phyloP scores from a whole-genome alignment of 2,888 invertebrate genomes.

The Mythimna albipuncta region DNA sequence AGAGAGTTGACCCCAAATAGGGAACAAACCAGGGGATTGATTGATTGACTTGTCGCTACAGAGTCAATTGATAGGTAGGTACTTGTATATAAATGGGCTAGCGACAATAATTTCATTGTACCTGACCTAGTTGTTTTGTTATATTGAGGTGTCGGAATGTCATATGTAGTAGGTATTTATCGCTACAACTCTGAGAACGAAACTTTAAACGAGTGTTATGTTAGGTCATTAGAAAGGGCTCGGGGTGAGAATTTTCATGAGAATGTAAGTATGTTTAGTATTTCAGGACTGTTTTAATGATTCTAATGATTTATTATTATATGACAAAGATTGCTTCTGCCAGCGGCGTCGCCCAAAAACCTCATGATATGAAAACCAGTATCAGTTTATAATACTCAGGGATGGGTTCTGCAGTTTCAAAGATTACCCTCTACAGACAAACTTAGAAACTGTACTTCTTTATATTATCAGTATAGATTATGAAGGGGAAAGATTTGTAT shows the following conservation, averaged over 20 bases:
- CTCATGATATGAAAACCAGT: too few species aligned
- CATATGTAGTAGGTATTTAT: slow-evolving; percentile 19
- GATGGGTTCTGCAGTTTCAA: too few species aligned
- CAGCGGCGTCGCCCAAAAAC: too few species aligned
- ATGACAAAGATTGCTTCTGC: too few species aligned
- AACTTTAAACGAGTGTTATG: slow-evolving; percentile 10
- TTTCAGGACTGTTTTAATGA: neutral
- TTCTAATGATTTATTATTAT: neutral
- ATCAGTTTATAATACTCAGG: too few species aligned
- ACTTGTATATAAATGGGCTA: slow-evolving; percentile 14
- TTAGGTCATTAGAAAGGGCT: neutral
- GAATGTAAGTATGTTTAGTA: neutral
- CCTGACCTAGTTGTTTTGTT: slow-evolving; percentile 20
- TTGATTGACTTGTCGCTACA: slow-evolving; percentile 3
- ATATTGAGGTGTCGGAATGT: slow-evolving; percentile 16
- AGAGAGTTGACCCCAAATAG: too few species aligned
- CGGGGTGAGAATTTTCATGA: slow-evolving; percentile 5
- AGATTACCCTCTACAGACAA: too few species aligned
- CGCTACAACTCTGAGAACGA: slow-evolving; percentile 12
- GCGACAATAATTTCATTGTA: slow-evolving; percentile 24
- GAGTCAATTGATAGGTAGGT: slow-evolving; percentile 19
- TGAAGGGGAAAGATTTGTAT: too few species aligned
- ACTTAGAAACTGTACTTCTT: too few species aligned
- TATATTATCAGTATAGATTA: too few species aligned
- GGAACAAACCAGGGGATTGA: too few species aligned